Evolutionary conservation across 1,140 invertebrate species (phyloP).

Genomic region (Argopecten irradians): DNA sequence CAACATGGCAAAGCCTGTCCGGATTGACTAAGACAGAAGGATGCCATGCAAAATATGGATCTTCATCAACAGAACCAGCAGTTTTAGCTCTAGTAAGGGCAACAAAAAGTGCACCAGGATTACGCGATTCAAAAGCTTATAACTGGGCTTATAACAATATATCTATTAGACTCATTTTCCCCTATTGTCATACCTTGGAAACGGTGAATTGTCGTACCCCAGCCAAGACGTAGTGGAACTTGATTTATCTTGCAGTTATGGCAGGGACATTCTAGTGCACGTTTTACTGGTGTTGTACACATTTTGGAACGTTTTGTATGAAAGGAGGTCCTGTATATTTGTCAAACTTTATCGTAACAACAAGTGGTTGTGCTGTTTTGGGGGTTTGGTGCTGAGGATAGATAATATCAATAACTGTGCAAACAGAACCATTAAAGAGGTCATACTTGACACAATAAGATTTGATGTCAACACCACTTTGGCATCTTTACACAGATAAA

Average conservation of each 20-base stretch:
- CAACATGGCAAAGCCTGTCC: constrained; percentile 27
- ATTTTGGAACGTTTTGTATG: too few species aligned
- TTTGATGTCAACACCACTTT: constrained; percentile 51
- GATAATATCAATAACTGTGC: constrained; percentile 44
- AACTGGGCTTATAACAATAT: constrained; percentile 40
- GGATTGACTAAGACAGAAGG: constrained; percentile 36
- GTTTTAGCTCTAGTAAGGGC: constrained; percentile 41
- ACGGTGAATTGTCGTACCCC: constrained; percentile 52
- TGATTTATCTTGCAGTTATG: too few species aligned
- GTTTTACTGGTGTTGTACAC: too few species aligned
- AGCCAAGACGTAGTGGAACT: too few species aligned
- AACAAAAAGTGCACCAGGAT: constrained; percentile 46
- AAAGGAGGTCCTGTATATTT: too few species aligned
- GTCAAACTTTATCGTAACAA: too few species aligned
- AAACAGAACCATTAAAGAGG: constrained; percentile 45
- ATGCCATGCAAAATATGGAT: constrained; percentile 48
- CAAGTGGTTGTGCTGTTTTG: too few species aligned
- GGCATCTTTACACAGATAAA: constrained; percentile 41
- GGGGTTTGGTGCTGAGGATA: too few species aligned
- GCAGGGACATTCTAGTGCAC: too few species aligned
- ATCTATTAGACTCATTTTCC: constrained; percentile 35
- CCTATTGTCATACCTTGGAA: constrained; percentile 62
- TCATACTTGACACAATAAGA: constrained; percentile 42
- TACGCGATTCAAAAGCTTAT: constrained; percentile 27
- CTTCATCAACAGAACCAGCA: constrained; percentile 2